Evolutionary conservation across 2,888 invertebrate genomes (phyloP), one percentile per base, ranked within the genome.

Genomic region (Brachycybe producta): DNA sequence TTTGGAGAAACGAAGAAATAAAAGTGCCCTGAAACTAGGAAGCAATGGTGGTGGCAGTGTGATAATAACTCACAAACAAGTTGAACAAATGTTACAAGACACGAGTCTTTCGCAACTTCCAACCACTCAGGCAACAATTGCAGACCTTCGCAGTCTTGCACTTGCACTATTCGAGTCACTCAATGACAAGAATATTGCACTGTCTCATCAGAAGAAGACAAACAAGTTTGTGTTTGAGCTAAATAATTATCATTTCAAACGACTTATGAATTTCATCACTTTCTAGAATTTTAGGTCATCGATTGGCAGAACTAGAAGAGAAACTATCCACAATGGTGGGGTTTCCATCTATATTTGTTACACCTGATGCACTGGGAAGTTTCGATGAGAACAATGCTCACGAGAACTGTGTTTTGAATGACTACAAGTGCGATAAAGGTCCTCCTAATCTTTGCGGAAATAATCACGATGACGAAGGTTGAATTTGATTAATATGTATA

Each of bases 181-280:
- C 32, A 84, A 83, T 66, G 88, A 90, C 63, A 88, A 88, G 68
- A 82, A 81, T 43, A 72, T 84, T 52, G 86, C 86, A 1, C 67
- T 88, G 26, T 78, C 79, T 55, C 88, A 88, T 69, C 87, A 87
- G 61, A 78, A 83, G 61, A 84, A 84, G 68, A 82, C 87, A 4
- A 90, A 88, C 66, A 82, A 80, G 83, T 83, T 72, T 63, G 52
- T 38, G 35, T 13, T 5, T 15, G 21, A 13, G 13, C 24, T 23
- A 36, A 15, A 8, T 28, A 47, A 34, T 27, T 15, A 46, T 24
- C 17, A 48, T 7, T 39, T 36, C 17, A 42, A 26, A 38, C 5
- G 19, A 21, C 23, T 21, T 30, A 49, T n/a, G 46, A 35, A 11
- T 19, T 35, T 35, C 3, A 28, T 23, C 2, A 21, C 13, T 52